Base-by-base conservation (phyloP, 2,797 vertebrate species). In the Melanotaenia parkinsoni region DNA sequence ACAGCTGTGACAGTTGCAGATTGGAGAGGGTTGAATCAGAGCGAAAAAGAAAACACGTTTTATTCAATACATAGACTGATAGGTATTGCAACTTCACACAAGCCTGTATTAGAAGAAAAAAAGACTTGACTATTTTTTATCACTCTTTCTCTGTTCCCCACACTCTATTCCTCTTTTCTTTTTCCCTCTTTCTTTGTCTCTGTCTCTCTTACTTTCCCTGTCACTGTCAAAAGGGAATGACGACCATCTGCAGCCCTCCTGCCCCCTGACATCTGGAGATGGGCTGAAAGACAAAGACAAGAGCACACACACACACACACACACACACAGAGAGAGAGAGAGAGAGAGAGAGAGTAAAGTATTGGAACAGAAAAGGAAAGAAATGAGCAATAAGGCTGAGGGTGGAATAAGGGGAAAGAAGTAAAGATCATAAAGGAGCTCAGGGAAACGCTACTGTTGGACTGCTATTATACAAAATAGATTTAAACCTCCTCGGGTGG, bases 251-350 rank as follows among this genome's bases (percentile, higher is more conserved):
- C 79, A 84, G 78, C 70, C 77, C 80, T 80, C 80, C 83, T 86
- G 83, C 85, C 72, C 85, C 76, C 59, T 86, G 83, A 90, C 89
- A 91, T 93, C 89, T 93, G 89, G 84, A 88, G 82, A 86, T 10
- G 37, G 84, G 72, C 82, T 83, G 79, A 83, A 64, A 74, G 73
- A 79, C 80, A 61, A 45, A 5, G 28, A 85, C 66, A 73, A 51
- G 51, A 58, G 35, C 45, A 16, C 43, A 26, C 43, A 53, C 57
- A 43, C 40, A 9, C 30, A 20, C 33, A 59, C 70, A 38, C 58
- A 54, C 63, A 28, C 64, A 54, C 67, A 69, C 70, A 26, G 26
- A 26, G 26, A 26, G 26, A 26, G 26, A 26, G 26, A 26, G 26
- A 26, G 26, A 26, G 26, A 26, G 26, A 26, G 26, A 26, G 24